These are phyloP conservation scores for Ochropacha duplaris DNA, from an alignment of 2,888 invertebrate genomes.

Conservation along the genomic window DNA sequence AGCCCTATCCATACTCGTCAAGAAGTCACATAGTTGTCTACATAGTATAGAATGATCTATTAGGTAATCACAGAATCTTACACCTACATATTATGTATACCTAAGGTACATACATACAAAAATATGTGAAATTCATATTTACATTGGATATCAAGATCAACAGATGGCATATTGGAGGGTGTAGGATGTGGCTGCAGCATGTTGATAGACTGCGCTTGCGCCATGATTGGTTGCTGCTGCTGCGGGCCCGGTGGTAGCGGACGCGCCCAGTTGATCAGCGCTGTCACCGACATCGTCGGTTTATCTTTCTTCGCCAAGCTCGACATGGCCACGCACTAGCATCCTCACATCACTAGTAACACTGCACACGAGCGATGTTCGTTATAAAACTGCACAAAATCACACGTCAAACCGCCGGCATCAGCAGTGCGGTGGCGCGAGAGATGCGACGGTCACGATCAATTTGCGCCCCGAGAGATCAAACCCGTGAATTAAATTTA, in stretches of 20 bases:
- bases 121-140: conserved; percentile 43
- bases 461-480: conserved; percentile 42
- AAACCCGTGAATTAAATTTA: conserved; percentile 43
- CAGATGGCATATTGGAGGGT: conserved; percentile 57
- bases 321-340: conserved; percentile 76
- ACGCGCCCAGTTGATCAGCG: conserved; percentile 89
- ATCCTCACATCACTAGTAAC: conserved; percentile 78
- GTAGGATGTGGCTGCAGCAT: conserved; percentile 58
- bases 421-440: conserved; percentile 26
- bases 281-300: conserved; percentile 93
- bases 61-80: no score
- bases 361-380: conserved; percentile 46
- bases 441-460: conserved; percentile 42
- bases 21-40: no score
- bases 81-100: background rate
- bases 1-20: no score
- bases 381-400: conserved; percentile 45
- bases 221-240: conserved; percentile 59
- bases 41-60: no score
- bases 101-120: background rate
- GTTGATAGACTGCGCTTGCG: conserved; percentile 51
- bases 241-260: conserved; percentile 66
- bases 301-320: conserved; percentile 92
- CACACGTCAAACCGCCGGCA: conserved; percentile 37
- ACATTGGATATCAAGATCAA: conserved; percentile 79